These are phyloP conservation scores for Pachycephus smyrnensis DNA, from an alignment of 2,888 invertebrate genomes.

Conservation along the genomic window DNA sequence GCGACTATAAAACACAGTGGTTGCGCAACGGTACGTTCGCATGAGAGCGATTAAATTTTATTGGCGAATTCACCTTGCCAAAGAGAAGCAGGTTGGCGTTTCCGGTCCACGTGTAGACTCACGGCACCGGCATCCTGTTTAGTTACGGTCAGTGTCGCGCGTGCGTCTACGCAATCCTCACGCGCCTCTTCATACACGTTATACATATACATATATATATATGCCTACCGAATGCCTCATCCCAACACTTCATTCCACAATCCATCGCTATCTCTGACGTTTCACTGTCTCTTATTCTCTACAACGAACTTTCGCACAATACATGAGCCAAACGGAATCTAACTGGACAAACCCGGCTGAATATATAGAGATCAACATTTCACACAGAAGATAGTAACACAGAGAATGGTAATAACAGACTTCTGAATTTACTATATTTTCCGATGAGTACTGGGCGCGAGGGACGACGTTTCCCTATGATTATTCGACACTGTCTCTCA, in stretches of 20 bases:
- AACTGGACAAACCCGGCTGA: not conserved
- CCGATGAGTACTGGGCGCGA: no score
- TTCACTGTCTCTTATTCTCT: not conserved
- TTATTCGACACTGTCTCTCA: not conserved
- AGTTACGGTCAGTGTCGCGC: slow-evolving; percentile 5
- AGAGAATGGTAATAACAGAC: not conserved
- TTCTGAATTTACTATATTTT: no score
- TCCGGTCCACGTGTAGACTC: slow-evolving; percentile 39
- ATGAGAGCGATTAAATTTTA: slow-evolving; percentile 31
- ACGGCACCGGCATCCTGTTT: slow-evolving; percentile 26
- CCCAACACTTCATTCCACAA: not conserved
- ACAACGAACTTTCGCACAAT: not conserved
- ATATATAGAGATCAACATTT: not conserved
- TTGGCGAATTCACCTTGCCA: slow-evolving; percentile 32
- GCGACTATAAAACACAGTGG: not conserved
- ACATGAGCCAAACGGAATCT: not conserved
- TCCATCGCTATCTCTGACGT: not conserved
- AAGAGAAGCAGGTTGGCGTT: slow-evolving; percentile 41
- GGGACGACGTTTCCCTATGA: not conserved
- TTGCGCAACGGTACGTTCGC: slow-evolving; percentile 33
- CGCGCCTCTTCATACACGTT: not conserved
- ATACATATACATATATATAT: not conserved
- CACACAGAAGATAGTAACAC: no score
- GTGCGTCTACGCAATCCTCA: not conserved
- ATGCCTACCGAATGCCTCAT: not conserved